A percentile compares a stretch with the other conserved stretches of the same genome.
These are phyloP conservation scores for Manis pentadactyla DNA, from an alignment of 2,797 vertebrate genomes.

Conservation along the genomic window DNA sequence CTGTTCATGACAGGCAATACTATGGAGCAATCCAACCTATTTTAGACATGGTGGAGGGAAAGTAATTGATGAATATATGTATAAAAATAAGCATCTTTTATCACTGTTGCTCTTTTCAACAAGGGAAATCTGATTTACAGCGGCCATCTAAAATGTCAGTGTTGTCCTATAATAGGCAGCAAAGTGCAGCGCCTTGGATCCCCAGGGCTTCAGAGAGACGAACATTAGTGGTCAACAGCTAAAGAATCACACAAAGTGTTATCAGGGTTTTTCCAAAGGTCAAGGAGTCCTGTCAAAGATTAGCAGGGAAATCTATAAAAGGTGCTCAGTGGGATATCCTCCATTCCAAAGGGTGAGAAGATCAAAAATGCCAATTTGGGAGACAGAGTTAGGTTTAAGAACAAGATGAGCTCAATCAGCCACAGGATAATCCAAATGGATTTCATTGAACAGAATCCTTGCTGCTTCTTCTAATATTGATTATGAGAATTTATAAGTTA, in stretches of 20 bases:
- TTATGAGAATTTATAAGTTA: conserved; percentile 12
- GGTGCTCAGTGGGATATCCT: background rate
- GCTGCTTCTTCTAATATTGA: background rate
- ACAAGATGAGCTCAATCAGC: background rate
- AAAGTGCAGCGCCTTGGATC: background rate
- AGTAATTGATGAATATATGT: background rate
- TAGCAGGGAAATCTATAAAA: background rate
- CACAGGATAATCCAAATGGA: background rate
- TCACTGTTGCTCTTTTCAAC: background rate
- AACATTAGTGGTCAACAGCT: background rate
- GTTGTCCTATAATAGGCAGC: background rate
- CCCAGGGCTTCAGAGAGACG: background rate
- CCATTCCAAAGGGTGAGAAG: background rate
- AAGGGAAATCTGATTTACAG: background rate
- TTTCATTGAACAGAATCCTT: background rate
- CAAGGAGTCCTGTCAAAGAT: background rate
- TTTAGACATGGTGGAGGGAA: background rate
- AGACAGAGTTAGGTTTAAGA: background rate
- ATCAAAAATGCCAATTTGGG: background rate
- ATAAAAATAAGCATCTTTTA: background rate
- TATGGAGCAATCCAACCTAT: background rate
- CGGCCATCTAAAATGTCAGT: background rate
- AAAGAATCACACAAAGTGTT: background rate
- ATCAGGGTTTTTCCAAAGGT: background rate
- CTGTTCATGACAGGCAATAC: background rate